Conservation (phyloP, 2,797 vertebrate species). For the Xenops minutus region DNA sequence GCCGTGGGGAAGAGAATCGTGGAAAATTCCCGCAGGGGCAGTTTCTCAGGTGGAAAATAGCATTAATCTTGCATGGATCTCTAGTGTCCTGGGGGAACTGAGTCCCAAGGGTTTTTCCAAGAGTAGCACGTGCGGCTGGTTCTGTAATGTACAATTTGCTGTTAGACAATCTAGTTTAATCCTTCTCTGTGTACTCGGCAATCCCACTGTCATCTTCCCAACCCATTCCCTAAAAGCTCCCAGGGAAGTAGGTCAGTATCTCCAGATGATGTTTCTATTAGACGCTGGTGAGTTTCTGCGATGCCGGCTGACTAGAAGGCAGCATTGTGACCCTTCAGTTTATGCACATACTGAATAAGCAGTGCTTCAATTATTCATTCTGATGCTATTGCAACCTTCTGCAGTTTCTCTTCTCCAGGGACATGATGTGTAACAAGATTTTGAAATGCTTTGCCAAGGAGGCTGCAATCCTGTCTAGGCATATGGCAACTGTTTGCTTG, state of each 20-base stretch:
- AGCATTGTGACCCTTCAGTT: constrained; percentile 33
- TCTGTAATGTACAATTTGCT: background rate
- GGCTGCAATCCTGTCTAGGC: background rate
- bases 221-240: background rate
- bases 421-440: constrained; percentile 57
- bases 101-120: background rate
- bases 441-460: background rate
- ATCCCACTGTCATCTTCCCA: background rate
- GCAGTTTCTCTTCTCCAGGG: constrained; percentile 54
- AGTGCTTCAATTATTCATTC: constrained; percentile 61
- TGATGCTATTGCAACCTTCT: constrained; percentile 43
- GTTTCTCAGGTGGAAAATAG: background rate
- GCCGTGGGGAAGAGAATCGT: background rate
- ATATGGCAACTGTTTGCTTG: background rate
- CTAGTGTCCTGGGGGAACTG: background rate
- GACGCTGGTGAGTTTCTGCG: background rate
- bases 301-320: background rate
- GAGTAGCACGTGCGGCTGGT: background rate
- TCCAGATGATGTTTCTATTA: background rate
- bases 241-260: constrained; percentile 36
- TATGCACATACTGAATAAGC: constrained; percentile 44
- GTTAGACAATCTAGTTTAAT: background rate
- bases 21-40: background rate
- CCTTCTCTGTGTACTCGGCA: background rate
- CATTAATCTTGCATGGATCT: background rate